Percentiles rank a stretch among this genome's conserved stretches.
Conservation (phyloP, 1,140 invertebrate species). For the Odontomachus brunneus region DNA sequence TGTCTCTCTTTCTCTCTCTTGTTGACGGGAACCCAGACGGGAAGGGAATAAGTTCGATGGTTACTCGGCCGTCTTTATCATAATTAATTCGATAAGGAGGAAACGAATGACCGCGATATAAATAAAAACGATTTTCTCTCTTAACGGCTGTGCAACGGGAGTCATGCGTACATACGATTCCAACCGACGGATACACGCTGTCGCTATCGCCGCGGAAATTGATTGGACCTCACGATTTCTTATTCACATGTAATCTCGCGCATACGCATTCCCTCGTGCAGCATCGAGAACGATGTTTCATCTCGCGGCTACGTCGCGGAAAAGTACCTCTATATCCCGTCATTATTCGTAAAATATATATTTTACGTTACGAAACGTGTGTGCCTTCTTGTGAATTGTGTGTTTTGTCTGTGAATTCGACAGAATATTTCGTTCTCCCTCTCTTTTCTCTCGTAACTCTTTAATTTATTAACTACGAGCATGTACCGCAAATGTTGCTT, state of each 20-base stretch:
- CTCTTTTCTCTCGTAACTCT: no score
- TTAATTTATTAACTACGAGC: no score
- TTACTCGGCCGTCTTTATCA: conserved; percentile 48
- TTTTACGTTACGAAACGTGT: no score
- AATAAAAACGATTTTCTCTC: conserved; percentile 65
- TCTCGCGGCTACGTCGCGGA: no score
- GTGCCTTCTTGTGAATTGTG: no score
- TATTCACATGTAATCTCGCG: not conserved
- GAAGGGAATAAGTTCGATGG: conserved; percentile 29
- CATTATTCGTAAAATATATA: no score
- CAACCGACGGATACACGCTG: not conserved
- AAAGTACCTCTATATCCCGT: no score
- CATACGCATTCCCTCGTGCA: conserved; percentile 4
- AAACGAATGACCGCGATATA: conserved; percentile 59
- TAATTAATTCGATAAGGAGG: conserved; percentile 69
- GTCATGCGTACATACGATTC: not conserved
- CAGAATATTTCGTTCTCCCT: no score
- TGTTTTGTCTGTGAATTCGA: no score
- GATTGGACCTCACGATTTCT: conserved; percentile 39
- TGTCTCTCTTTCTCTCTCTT: not conserved
- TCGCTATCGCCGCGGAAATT: conserved; percentile 48
- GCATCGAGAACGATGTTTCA: not conserved
- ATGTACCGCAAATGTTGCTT: no score
- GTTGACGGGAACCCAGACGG: conserved; percentile 12
- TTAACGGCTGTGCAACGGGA: not conserved